Evolutionary conservation across 2,113 vertebrate species (phyloP).

Genomic region (Ophiodon elongatus): DNA sequence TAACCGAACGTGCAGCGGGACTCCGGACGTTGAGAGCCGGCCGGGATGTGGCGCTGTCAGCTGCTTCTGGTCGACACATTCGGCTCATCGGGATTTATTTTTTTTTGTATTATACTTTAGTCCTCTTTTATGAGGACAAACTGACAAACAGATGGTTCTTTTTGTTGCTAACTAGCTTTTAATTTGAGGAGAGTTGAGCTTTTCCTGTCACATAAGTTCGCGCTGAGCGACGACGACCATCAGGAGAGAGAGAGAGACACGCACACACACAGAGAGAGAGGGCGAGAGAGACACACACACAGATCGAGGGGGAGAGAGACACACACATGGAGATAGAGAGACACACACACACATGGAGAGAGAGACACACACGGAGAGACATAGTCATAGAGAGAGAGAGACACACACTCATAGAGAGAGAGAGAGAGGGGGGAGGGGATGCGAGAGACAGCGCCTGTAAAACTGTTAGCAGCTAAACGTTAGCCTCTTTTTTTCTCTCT

Average conservation of each 20-base stretch:
- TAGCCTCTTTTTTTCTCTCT: slow-evolving; percentile 21
- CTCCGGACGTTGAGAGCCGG: not conserved
- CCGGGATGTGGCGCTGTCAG: not conserved
- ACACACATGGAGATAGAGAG: no score
- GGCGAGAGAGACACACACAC: no score
- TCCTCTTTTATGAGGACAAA: slow-evolving; percentile 32
- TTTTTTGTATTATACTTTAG: slow-evolving; percentile 14
- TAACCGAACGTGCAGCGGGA: no score
- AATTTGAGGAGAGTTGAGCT: not conserved
- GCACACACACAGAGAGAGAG: no score
- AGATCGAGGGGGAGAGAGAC: slow-evolving; percentile 34
- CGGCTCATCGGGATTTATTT: slow-evolving; percentile 29
- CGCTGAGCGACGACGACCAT: slow-evolving; percentile 10
- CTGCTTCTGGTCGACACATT: slow-evolving; percentile 34
- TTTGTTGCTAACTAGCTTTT: not conserved
- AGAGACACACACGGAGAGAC: no score
- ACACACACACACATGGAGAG: no score
- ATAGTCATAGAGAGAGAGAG: no score
- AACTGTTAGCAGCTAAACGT: slow-evolving; percentile 23
- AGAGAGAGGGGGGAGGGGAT: not conserved
- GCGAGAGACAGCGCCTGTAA: slow-evolving; percentile 55
- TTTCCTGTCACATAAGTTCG: slow-evolving; percentile 46
- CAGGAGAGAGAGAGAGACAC: not conserved
- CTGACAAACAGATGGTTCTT: not conserved
- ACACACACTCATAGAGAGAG: no score